Evolutionary conservation across 2,888 invertebrate genomes (phyloP).

Genomic region (Melolontha melolontha): DNA sequence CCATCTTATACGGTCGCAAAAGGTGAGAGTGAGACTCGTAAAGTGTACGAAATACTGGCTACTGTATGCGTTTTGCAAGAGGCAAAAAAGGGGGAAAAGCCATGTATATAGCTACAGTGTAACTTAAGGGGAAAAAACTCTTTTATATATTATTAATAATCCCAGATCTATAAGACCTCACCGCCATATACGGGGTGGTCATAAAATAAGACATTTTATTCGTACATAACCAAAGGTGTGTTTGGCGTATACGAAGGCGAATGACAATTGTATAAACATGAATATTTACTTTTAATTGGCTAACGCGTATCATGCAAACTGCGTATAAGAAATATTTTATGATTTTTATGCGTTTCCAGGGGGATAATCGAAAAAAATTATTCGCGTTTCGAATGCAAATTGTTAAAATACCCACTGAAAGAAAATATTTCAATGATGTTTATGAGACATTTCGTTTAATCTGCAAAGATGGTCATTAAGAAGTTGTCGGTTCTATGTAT

Average conservation of each 20-base stretch:
- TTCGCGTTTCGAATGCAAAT: conserved; percentile 18
- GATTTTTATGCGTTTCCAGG: conserved; percentile 25
- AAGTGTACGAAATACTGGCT: conserved; percentile 62
- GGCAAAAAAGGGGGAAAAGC: conserved; percentile 17
- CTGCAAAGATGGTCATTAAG: conserved; percentile 22
- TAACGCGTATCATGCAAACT: conserved; percentile 17
- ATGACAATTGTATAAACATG: conserved; percentile 30
- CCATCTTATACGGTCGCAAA: conserved; percentile 56
- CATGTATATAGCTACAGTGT: conserved; percentile 11
- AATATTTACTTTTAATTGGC: conserved; percentile 34
- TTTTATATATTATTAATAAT: conserved; percentile 39
- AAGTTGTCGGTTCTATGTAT: conserved; percentile 21
- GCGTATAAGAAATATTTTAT: conserved; percentile 17
- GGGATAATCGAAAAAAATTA: conserved; percentile 17
- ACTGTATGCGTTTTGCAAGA: conserved; percentile 52
- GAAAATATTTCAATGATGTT: conserved; percentile 26
- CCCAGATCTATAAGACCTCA: conserved; percentile 30
- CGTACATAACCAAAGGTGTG: conserved; percentile 34
- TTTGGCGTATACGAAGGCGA: conserved; percentile 16
- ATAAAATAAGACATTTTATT: conserved; percentile 33
- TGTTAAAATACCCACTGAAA: conserved; percentile 13
- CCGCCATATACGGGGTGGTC: conserved; percentile 36
- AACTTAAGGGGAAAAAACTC: conserved; percentile 36
- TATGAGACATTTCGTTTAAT: conserved; percentile 31
- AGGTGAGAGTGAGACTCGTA: conserved; percentile 60